phyloP scores from a whole-genome alignment of 2,797 vertebrate genomes.

The Enteromius fasciolatus region DNA sequence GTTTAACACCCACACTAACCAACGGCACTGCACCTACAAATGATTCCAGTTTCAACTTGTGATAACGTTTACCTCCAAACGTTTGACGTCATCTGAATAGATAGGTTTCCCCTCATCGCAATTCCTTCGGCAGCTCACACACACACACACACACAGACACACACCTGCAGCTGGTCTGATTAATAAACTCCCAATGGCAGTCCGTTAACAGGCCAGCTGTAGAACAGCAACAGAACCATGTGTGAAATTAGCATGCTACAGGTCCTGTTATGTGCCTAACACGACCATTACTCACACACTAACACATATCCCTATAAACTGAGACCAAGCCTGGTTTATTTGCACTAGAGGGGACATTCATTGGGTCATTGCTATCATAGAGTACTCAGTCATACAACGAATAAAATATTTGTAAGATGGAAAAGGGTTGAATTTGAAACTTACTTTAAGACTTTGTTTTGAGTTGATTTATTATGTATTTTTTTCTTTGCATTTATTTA shows the following conservation, averaged over 20 bases:
- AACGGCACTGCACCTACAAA: constrained; percentile 5
- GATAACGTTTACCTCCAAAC: constrained; percentile 59
- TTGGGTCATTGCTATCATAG: not conserved
- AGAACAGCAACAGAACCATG: constrained; percentile 68
- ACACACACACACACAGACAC: constrained; percentile 42
- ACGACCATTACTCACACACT: constrained; percentile 38
- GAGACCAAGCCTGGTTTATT: constrained; percentile 15
- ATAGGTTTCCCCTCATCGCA: constrained; percentile 61
- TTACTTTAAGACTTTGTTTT: not conserved
- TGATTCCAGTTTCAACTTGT: constrained; percentile 45
- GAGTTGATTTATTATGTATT: not conserved
- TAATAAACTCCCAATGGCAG: constrained; percentile 74
- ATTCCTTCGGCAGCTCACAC: constrained; percentile 60
- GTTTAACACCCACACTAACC: constrained; percentile 5
- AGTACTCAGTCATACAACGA: not conserved
- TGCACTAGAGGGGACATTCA: constrained; percentile 12
- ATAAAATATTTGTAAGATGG: not conserved
- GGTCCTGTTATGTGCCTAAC: constrained; percentile 38
- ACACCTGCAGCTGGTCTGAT: constrained; percentile 75
- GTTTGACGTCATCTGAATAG: constrained; percentile 64
- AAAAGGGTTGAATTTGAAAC: not conserved
- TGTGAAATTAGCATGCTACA: constrained; percentile 67
- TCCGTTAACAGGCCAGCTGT: constrained; percentile 74
- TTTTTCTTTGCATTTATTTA: not conserved
- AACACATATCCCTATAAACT: constrained; percentile 36